Conservation (phyloP, 1,140 invertebrate species). For the Eriosoma lanigerum region DNA sequence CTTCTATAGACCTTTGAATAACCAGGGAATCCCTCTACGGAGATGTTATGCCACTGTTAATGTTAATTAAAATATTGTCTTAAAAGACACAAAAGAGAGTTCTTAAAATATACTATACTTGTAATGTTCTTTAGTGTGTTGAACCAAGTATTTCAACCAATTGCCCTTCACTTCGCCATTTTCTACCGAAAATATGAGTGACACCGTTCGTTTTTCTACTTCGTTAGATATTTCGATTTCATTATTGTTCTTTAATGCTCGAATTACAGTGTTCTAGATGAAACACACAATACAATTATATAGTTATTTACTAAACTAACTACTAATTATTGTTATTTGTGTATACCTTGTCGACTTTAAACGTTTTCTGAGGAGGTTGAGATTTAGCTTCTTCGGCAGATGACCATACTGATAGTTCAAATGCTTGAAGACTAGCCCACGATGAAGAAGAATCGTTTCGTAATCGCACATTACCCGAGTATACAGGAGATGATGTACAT, state of each 20-base stretch:
- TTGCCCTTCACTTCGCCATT: slow-evolving; percentile 60
- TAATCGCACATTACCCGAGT: slow-evolving; percentile 61
- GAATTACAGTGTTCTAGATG: slow-evolving; percentile 58
- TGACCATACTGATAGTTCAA: slow-evolving; percentile 40
- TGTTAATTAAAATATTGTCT: too few species aligned
- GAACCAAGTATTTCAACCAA: slow-evolving; percentile 60
- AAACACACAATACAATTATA: slow-evolving; percentile 21
- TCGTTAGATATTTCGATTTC: slow-evolving; percentile 59
- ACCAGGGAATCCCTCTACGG: too few species aligned
- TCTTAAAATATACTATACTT: slow-evolving; percentile 54
- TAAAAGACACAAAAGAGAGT: too few species aligned
- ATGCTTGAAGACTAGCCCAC: slow-evolving; percentile 30
- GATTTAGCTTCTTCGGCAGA: slow-evolving; percentile 27
- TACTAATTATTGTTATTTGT: neutral
- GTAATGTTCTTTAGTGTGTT: slow-evolving; percentile 61
- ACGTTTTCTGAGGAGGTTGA: slow-evolving; percentile 30
- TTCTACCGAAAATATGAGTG: slow-evolving; percentile 58
- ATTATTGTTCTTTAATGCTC: slow-evolving; percentile 56
- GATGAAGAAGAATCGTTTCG: neutral
- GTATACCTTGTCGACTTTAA: slow-evolving; percentile 32
- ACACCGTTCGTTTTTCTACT: slow-evolving; percentile 58
- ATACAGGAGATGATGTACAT: slow-evolving; percentile 63
- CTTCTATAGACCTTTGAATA: too few species aligned
- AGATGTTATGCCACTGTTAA: too few species aligned
- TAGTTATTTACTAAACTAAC: neutral